Percentiles rank a stretch among this genome's conserved stretches.
Conservation (phyloP, 2,797 vertebrate species). For the Octomys mimax region DNA sequence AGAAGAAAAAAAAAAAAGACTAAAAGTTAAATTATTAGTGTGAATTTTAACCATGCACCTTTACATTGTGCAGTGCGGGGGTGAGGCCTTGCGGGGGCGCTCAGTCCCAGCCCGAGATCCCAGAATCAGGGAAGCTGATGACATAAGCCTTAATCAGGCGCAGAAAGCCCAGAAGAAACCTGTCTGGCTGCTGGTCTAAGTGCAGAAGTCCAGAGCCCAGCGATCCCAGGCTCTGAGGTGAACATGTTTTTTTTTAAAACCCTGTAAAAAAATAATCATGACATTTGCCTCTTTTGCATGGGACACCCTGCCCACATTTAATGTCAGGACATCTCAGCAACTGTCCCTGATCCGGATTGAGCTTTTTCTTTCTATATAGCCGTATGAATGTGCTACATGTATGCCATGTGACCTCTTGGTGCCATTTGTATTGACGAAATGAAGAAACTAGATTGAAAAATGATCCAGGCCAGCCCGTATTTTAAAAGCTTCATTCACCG, state of each 20-base stretch:
- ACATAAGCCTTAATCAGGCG: neutral
- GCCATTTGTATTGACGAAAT: slow-evolving; percentile 11
- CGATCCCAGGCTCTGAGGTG: neutral
- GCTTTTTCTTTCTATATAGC: neutral
- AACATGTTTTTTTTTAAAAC: slow-evolving; percentile 29
- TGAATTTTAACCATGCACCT: neutral
- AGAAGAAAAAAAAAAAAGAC: neutral
- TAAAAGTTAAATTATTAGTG: neutral
- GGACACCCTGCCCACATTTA: neutral
- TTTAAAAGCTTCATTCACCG: neutral
- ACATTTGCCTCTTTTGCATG: neutral
- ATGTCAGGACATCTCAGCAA: neutral
- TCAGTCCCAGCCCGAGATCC: neutral
- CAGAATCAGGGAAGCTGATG: neutral
- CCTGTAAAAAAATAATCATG: neutral
- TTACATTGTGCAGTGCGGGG: neutral
- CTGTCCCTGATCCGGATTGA: neutral
- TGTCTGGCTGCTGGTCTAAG: neutral
- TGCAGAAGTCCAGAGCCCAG: neutral
- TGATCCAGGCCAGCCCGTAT: neutral
- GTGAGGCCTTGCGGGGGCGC: neutral
- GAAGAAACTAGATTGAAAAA: neutral
- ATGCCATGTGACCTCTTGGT: neutral
- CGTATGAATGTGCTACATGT: neutral
- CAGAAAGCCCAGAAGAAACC: neutral